phyloP scores from a whole-genome alignment of 2,113 vertebrate species.

The Anhinga rufa region DNA sequence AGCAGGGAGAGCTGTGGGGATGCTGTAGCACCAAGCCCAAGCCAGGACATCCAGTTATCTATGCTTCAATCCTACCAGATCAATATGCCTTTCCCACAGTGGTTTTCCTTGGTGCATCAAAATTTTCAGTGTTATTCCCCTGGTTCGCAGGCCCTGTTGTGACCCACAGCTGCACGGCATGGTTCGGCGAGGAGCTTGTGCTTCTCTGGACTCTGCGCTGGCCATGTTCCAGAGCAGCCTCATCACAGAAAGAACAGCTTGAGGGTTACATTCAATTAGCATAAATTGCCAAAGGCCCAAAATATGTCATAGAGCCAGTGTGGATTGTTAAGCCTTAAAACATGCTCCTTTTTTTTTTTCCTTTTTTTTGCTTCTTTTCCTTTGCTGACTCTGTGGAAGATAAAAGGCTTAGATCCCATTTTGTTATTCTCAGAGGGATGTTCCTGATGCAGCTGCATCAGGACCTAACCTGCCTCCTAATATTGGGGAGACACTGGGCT shows the following conservation, averaged over 20 bases:
- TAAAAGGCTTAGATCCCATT: background rate
- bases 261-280: constrained; percentile 6
- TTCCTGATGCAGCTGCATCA: background rate
- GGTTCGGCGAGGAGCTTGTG: background rate
- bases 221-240: background rate
- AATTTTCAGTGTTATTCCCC: background rate
- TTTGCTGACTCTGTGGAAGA: background rate
- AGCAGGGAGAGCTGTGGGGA: background rate
- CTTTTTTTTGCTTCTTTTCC: background rate
- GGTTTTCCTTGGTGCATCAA: background rate
- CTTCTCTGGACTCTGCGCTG: background rate
- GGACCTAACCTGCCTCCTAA: background rate
- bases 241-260: background rate
- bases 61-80: background rate
- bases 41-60: background rate
- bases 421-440: background rate
- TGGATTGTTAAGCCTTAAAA: background rate
- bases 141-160: background rate
- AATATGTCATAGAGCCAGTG: background rate
- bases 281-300: constrained; percentile 7
- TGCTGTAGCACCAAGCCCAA: background rate
- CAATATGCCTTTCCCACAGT: background rate
- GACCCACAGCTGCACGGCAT: background rate
- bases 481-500: background rate
- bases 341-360: background rate